These are phyloP conservation scores for Styela plicata DNA, from an alignment of 23 tunicate species.

Conservation along the genomic window DNA sequence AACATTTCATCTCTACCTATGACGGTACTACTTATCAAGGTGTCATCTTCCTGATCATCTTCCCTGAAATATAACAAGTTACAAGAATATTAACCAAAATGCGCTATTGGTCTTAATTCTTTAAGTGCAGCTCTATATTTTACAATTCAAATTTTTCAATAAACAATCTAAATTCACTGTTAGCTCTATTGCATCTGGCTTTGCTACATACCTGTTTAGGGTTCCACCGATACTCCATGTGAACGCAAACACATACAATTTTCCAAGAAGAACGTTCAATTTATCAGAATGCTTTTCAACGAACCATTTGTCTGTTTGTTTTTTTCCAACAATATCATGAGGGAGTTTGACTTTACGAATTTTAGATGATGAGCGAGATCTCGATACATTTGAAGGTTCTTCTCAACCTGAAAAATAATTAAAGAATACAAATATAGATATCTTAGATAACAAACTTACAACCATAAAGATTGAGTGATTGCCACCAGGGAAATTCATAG, in stretches of 20 bases:
- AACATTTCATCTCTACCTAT: slow-evolving; percentile 87
- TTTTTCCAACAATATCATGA: not conserved
- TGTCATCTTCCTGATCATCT: slow-evolving; percentile 95
- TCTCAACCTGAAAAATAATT: too few relatives aligned
- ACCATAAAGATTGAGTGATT: too few relatives aligned
- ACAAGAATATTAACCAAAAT: too few relatives aligned
- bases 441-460: too few relatives aligned
- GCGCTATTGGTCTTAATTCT: too few relatives aligned
- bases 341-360: not conserved
- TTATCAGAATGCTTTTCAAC: slow-evolving; percentile 75
- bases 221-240: slow-evolving; percentile 97
- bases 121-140: not conserved
- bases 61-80: slow-evolving; percentile 69
- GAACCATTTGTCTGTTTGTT: slow-evolving; percentile 47
- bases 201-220: slow-evolving; percentile 70
- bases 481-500: too few relatives aligned
- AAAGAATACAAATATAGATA: too few relatives aligned
- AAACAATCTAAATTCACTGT: too few relatives aligned
- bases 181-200: too few relatives aligned
- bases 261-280: slow-evolving; percentile 45
- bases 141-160: too few relatives aligned
- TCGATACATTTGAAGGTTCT: not conserved
- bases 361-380: slow-evolving; percentile 11
- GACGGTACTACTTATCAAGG: slow-evolving; percentile 72
- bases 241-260: slow-evolving; percentile 77